Base-by-base conservation (phyloP, 1,140 invertebrate genomes). In the Bilobella aurantiaca region DNA sequence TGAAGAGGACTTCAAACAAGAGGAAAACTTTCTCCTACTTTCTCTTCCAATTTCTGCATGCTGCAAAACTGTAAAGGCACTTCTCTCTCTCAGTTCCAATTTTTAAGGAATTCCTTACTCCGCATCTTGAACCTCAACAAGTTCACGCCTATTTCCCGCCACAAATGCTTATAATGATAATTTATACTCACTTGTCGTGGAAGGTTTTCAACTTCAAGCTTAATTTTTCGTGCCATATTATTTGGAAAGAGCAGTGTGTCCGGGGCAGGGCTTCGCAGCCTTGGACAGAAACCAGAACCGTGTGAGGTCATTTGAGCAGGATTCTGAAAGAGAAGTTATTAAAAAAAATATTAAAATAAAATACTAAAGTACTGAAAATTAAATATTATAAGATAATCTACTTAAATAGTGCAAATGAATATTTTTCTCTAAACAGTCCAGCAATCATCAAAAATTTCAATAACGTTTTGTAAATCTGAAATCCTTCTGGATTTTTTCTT, bases 141-240 rank as follows among this genome's bases (percentile, higher is more conserved):
- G 49, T 28, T 56, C 12, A 14, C 25, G 5, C 25, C 12, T 23
- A 16, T 56, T 56, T 42, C 37, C 8, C 8, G n/a, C 12, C 23
- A 53, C 14, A 59, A 59, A 59, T 3, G 8, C 31, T 62, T 16
- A 61, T 30, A 25, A 62, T 28, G 34, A 59, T 29, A 32, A 30
- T 29, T 59, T 29, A 49, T 18, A 61, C 74, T 71, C 79, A 90
- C 87, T 12, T 90, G 88, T 77, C 89, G 87, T 2, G 91, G 91
- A 47, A 94, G 76, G 78, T 95, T 94, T 75, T 93, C 89, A 28
- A 93, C 90, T 77, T 92, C 88, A 27, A 96, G 80, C 30, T 87
- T 81, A 59, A 95, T 87, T 79, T 93, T 90, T 75, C 91, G 91
- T 2, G 87, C 86, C 27, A 93, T 88, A 76, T 90, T 90, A 71